phyloP scores from a whole-genome alignment of 2,797 vertebrate species.

The Peromyscus aztecus region DNA sequence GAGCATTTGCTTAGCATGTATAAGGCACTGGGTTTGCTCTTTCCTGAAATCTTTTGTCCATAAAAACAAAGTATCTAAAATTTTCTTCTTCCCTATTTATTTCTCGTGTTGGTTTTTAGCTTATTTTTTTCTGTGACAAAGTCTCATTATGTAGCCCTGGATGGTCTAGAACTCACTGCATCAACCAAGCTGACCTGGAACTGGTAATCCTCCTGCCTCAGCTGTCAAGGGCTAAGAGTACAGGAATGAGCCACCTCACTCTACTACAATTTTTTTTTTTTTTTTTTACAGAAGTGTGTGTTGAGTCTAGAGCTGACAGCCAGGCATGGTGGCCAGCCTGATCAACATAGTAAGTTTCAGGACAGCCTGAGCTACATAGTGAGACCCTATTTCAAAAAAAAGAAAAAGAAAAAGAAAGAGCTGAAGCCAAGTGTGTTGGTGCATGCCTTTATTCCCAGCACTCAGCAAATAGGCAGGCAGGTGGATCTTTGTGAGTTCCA shows the following conservation, averaged over 20 bases:
- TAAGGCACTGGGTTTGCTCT: background rate
- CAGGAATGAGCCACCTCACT: background rate
- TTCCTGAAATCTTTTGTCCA: conserved; percentile 15
- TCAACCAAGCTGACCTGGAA: background rate
- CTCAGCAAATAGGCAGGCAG: background rate
- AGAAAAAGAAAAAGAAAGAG: background rate
- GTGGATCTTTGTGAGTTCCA: background rate
- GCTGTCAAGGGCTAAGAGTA: background rate
- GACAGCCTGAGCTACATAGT: background rate
- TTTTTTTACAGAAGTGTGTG: background rate
- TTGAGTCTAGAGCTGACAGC: background rate
- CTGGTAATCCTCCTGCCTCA: background rate
- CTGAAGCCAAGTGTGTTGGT: background rate
- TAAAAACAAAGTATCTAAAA: conserved; percentile 35
- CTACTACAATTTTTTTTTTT: background rate
- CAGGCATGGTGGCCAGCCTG: background rate
- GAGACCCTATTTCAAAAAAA: background rate
- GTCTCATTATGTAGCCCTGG: background rate
- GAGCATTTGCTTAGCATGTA: background rate
- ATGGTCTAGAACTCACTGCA: background rate
- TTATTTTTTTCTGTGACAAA: background rate
- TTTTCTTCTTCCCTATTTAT: conserved; percentile 47
- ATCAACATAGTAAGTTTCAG: background rate
- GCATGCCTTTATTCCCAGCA: background rate
- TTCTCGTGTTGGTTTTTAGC: background rate